Evolutionary conservation across 2,888 invertebrate species (phyloP), one percentile per base, ranked within the genome.

Genomic region (Herminia tarsipennalis): DNA sequence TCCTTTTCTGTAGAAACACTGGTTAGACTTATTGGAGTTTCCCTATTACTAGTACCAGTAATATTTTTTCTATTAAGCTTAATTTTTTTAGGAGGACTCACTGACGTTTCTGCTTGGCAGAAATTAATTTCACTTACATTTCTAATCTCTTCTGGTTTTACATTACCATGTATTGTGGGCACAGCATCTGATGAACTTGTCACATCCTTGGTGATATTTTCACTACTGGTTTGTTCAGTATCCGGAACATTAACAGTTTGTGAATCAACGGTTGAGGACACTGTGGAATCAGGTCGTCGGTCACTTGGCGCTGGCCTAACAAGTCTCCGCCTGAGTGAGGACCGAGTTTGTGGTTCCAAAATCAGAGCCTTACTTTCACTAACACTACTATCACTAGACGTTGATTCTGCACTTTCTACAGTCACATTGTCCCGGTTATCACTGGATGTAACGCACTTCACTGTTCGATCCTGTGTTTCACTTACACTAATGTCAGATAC

Each of bases 71-170:
- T 86, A 73, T 86, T 79, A 63, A 91, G 83, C 75, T 86, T 91
- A 70, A 91, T 88, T 84, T 85, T 91, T 75, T 86, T 90, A 70
- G 78, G 72, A 67, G 88, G 78, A 83, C 80, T 82, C 56, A 81
- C 70, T 43, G 89, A 88, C 41, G 88, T 86, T 79, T 91, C 91
- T 80, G 90, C 88, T 87, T 88, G 86, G 83, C 89, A 88, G 81
- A 89, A 78, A 84, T 83, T 89, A 73, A 86, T 76, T 80, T 88
- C 89, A 80, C 83, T 88, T 81, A 88, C 66, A 80, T 81, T 84
- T 79, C 83, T 87, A 85, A 82, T 84, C 78, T 86, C 86, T 78
- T 87, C 83, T 69, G 81, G 79, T 69, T 83, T 86, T 66, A 77
- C 70, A 79, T 80, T 85, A 84, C 79, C 81, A 73, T 83, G 77